Evolutionary conservation across 2,113 vertebrate genomes (phyloP).

Genomic region (Hipposideros armiger): DNA sequence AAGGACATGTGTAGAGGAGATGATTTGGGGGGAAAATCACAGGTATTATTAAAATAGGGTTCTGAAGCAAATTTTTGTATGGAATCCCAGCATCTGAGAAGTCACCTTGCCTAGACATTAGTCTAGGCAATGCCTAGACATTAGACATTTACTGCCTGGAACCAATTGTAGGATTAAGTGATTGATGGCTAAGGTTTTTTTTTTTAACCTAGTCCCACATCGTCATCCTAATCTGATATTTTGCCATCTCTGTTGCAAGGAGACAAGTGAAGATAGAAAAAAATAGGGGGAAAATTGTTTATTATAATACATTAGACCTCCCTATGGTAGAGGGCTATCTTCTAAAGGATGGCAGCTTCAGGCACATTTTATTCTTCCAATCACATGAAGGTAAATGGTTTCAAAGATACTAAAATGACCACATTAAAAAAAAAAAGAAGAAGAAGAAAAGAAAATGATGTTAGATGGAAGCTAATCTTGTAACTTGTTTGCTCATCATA

Average conservation of each 20-base stretch:
- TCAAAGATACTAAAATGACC: neutral
- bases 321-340: neutral
- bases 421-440: too few relatives aligned
- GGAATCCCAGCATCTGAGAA: neutral
- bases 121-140: neutral
- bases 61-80: neutral
- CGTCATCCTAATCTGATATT: neutral
- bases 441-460: neutral
- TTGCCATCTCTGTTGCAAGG: neutral
- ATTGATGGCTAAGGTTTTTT: neutral
- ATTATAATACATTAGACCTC: neutral
- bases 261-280: neutral
- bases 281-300: too few relatives aligned
- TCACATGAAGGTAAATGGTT: neutral
- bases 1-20: neutral
- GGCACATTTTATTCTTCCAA: neutral
- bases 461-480: neutral
- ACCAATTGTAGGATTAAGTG: neutral
- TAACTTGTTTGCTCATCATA: neutral
- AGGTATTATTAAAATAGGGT: neutral
- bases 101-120: neutral
- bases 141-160: neutral
- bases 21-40: neutral
- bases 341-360: neutral
- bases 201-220: neutral